phyloP scores from a whole-genome alignment of 2,113 vertebrate genomes.

The Alces alces region DNA sequence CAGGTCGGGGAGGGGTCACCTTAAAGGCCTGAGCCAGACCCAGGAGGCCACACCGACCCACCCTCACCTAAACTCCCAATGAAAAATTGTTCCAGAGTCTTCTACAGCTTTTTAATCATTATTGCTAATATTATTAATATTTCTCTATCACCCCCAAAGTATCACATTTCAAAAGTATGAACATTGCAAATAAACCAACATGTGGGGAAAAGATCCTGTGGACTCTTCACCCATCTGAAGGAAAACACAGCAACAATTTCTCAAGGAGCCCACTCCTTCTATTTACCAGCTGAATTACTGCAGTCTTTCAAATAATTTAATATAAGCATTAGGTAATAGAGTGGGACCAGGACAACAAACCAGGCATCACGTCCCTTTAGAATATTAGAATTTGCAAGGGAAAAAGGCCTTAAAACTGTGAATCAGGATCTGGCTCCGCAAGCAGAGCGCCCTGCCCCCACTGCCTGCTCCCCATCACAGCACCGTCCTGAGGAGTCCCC shows the following conservation, averaged over 20 bases:
- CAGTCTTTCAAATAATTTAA: background rate
- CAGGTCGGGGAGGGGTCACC: accelerated
- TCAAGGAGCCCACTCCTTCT: background rate
- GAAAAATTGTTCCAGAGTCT: background rate
- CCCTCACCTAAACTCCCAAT: background rate
- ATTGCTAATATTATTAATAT: background rate
- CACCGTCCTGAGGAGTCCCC: background rate
- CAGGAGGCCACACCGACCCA: background rate
- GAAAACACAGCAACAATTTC: too few species aligned
- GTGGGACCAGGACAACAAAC: background rate
- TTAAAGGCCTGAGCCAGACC: background rate
- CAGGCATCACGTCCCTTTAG: background rate
- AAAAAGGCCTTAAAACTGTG: background rate
- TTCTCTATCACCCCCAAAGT: background rate
- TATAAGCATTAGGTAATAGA: background rate
- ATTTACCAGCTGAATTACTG: accelerated
- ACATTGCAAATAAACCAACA: background rate
- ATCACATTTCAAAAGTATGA: background rate
- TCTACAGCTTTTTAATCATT: background rate
- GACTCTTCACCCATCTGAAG: background rate
- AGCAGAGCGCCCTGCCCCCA: accelerated
- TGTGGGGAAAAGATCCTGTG: background rate
- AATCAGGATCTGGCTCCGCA: accelerated
- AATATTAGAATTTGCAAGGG: background rate
- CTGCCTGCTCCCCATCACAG: background rate